These are phyloP conservation scores for Enchytraeus crypticus DNA, from an alignment of 2,888 invertebrate species.

Conservation along the genomic window DNA sequence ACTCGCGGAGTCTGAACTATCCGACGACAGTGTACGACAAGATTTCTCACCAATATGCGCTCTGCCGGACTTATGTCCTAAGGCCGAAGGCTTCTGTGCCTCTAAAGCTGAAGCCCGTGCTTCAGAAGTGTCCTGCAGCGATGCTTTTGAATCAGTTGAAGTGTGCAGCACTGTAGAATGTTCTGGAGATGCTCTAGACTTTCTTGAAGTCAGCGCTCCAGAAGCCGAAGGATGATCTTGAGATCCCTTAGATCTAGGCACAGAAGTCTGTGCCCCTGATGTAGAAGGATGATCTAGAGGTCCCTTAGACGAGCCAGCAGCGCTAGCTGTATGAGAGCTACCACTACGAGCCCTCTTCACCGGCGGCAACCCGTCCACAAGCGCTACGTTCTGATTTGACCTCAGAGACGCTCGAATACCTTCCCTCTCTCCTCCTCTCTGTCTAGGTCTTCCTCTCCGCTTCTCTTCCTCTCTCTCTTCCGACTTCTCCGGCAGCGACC, in stretches of 20 bases:
- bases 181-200: no score
- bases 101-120: no score
- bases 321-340: not conserved
- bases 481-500: not conserved
- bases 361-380: constrained; percentile 1
- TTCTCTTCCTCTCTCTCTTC: not conserved
- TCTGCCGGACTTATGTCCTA: no score
- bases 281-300: not conserved
- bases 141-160: no score
- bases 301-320: not conserved
- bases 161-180: no score
- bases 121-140: no score
- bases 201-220: no score
- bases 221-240: no score
- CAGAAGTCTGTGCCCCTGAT: not conserved
- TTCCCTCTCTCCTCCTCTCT: not conserved
- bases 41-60: no score
- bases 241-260: not conserved
- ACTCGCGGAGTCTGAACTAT: not conserved
- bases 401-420: constrained; percentile 4
- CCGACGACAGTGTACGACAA: no score
- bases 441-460: no score
- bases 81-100: no score
- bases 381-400: not conserved
- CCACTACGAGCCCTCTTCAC: not conserved